Evolutionary conservation across 2,113 vertebrate species (phyloP), one percentile per base, ranked within the genome.

Genomic region (Ceyx margarethae): DNA sequence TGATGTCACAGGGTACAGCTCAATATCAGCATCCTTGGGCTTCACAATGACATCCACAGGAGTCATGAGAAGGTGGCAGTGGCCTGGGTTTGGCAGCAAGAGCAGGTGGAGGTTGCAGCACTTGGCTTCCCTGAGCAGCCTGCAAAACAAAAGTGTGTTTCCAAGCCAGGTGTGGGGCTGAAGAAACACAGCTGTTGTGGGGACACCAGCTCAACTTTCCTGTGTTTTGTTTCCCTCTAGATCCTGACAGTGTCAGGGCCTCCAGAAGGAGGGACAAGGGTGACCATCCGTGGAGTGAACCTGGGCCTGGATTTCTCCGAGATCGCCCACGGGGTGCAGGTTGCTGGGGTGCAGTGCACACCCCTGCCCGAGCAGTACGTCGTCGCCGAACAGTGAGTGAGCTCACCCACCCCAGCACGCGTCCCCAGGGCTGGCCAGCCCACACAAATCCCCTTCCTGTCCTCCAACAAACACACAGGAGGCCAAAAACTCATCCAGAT

Each of bases 331-430:
- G 98, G 99, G 2, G 99, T 99, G 79, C 97, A 98, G 96, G 99
- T 99, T 91, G 99, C 99, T 0, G 99, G 99, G 53, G 99, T 99
- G 80, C 98, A 96, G 42, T 99, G 99, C 85, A 97, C 97, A 1
- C 99, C 99, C 4, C 97, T 99, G 73, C 98, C 98, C 17, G 98
- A 99, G 7, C 99, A 98, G 48, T 99, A 99, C 96, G 96, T 99
- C 75, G 97, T 99, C 18, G 99, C 99, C 4, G 99, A 99, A 81
- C 99, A 99, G 99, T 99, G 97, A 99, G 99, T 98, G 82, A 81
- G 57, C 35, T 37, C 23, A 0, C 1, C 29, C 1, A 0, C 43
- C 43, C 15, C 66, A 2, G 14, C 5, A 0, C 9, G 1, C 11
- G 4, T 40, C 53, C 75, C 73, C 26, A 2, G 60, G 33, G 71